phyloP scores from a whole-genome alignment of 2,797 vertebrate genomes.

The Capromys pilorides region DNA sequence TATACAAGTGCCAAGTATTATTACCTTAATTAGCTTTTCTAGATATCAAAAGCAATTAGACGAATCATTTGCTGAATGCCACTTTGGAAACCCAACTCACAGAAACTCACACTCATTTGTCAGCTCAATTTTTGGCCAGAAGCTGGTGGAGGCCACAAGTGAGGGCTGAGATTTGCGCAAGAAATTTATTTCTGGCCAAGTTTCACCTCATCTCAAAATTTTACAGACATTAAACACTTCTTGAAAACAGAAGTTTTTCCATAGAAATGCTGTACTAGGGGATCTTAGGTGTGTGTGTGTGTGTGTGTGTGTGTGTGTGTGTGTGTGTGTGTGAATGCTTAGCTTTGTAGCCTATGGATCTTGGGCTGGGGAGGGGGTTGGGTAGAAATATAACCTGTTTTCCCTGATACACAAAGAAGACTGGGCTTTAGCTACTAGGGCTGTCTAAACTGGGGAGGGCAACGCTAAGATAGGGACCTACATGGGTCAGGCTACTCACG shows the following conservation, averaged over 20 bases:
- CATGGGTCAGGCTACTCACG: neutral
- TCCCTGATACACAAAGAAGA: neutral
- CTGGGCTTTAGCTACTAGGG: neutral
- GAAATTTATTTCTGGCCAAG: constrained; percentile 50
- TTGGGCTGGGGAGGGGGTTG: neutral
- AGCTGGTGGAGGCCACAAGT: too few relatives aligned
- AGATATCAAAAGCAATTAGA: constrained; percentile 82
- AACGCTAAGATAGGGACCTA: too few relatives aligned
- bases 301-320: accelerated
- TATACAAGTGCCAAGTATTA: constrained; percentile 82
- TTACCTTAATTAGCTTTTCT: constrained; percentile 83
- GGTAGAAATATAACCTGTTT: neutral
- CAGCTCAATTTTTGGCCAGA: neutral
- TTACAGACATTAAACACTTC: constrained; percentile 59
- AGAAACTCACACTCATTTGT: constrained; percentile 61
- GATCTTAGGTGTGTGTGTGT: neutral
- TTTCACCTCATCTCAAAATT: constrained; percentile 41
- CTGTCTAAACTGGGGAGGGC: neutral
- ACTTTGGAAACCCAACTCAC: constrained; percentile 73
- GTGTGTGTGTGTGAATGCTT: neutral
- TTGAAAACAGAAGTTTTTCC: constrained; percentile 37
- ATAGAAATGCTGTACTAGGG: neutral
- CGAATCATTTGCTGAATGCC: constrained; percentile 64
- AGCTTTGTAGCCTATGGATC: neutral
- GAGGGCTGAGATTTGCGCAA: constrained; percentile 27